These are phyloP conservation scores for Radopholus similis DNA, from an alignment of 1,140 invertebrate genomes.

Conservation along the genomic window DNA sequence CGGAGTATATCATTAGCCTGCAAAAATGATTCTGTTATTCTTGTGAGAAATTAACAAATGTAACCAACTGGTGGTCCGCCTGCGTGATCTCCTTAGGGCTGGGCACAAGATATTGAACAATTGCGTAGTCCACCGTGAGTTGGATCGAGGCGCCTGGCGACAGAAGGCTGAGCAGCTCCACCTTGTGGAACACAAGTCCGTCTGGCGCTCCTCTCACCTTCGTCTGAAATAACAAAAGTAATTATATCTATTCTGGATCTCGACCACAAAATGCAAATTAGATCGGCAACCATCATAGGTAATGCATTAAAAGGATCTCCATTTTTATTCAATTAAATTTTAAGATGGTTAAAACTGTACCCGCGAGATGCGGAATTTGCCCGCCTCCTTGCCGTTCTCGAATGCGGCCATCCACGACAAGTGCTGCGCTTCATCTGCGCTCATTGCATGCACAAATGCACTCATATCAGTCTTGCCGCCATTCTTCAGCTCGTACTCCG, in stretches of 20 bases:
- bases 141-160: slow-evolving; percentile 33
- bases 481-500: slow-evolving; percentile 41
- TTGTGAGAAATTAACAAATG: slow-evolving; percentile 13
- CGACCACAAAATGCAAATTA: too few relatives aligned
- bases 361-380: slow-evolving; percentile 7
- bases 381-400: slow-evolving; percentile 29
- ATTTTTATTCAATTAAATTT: too few relatives aligned
- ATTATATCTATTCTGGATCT: background rate
- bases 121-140: slow-evolving; percentile 36
- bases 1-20: slow-evolving; percentile 50
- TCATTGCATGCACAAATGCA: slow-evolving; percentile 37
- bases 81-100: slow-evolving; percentile 49
- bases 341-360: background rate
- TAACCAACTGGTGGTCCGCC: slow-evolving; percentile 50
- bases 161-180: slow-evolving; percentile 43
- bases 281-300: too few relatives aligned
- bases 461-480: slow-evolving; percentile 35
- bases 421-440: slow-evolving; percentile 31
- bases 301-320: background rate
- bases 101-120: slow-evolving; percentile 41
- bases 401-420: slow-evolving; percentile 44
- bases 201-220: slow-evolving; percentile 25
- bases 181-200: slow-evolving; percentile 39
- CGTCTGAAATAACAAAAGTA: slow-evolving; percentile 1
- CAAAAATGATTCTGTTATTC: slow-evolving; percentile 17